Evolutionary conservation across 2,797 vertebrate genomes (phyloP), one percentile per base, ranked within the genome.

Genomic region (Eospalax fontanierii): DNA sequence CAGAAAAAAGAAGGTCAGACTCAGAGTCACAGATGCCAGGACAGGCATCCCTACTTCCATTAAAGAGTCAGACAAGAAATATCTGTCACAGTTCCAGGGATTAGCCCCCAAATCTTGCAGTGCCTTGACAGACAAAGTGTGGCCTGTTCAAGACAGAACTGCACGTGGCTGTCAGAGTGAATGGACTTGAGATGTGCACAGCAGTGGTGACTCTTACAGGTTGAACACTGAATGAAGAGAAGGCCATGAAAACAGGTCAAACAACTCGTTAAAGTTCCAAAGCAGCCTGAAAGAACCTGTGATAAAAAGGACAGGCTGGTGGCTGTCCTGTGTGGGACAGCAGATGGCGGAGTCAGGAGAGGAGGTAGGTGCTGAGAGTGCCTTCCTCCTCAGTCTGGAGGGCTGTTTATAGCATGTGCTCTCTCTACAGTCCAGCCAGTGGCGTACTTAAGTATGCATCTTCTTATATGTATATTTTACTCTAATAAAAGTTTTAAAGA

Each of bases 41-140:
- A n/a, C 1, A 1, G 24, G 2, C n/a, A 50, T 15, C 3, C 7
- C 0, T 10, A 5, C 35, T n/a, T 63, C 78, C 54, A 68, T 35
- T 65, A 54, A 71, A 71, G 50, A 14, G 68, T 38, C 0, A 1
- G 22, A 3, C 38, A 71, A 71, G 7, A 80, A n/a, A 71, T 30
- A 11, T 50, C 80, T 22, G 22, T 28, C 83, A 59, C 57, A 54
- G 50, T 22, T 18, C 18, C 46, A 46, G 61, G 78, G 38, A 24
- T 84, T 89, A 89, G 57, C 59, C 10, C 79, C 94, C 83, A 84
- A 66, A 57, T 30, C 40, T n/a, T 78, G 82, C 40, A 61, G 33
- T 30, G 66, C 63, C 68, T 65, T 7, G 89, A 40, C 43, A 89
- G 74, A 94, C 68, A 40, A 80, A 78, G 35, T 57, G 12, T 57